These are phyloP conservation scores for Flexamia atlantica DNA, from an alignment of 2,888 invertebrate genomes.

Conservation along the genomic window DNA sequence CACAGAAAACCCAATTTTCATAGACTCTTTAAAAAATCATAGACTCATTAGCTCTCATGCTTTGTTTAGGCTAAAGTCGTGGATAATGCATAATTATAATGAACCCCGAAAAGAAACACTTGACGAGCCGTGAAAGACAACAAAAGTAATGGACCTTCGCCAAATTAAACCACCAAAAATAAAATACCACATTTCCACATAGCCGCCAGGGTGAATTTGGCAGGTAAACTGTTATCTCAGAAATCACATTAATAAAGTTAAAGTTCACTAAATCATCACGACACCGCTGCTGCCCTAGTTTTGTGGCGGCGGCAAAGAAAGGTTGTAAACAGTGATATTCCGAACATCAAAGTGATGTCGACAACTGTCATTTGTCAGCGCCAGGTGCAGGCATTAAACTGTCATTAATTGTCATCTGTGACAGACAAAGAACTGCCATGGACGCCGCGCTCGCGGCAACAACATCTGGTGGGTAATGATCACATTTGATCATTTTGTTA, in stretches of 20 bases:
- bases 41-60: too few relatives aligned
- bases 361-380: conserved; percentile 49
- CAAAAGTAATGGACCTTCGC: too few relatives aligned
- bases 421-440: conserved; percentile 23
- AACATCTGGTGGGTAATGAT: neutral
- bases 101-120: too few relatives aligned
- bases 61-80: too few relatives aligned
- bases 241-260: neutral
- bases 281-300: neutral
- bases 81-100: too few relatives aligned
- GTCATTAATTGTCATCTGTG: conserved; percentile 50
- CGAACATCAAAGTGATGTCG: conserved; percentile 21
- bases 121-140: too few relatives aligned
- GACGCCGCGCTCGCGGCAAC: neutral
- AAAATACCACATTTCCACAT: too few relatives aligned
- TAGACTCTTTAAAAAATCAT: too few relatives aligned
- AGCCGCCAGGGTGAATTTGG: too few relatives aligned
- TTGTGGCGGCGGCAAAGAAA: neutral
- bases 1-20: too few relatives aligned
- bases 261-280: neutral
- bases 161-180: too few relatives aligned
- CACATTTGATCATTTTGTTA: too few relatives aligned
- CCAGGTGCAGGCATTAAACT: conserved; percentile 51
- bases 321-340: conserved; percentile 32
- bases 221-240: neutral